A percentile compares a stretch with the other conserved stretches of the same genome.
phyloP scores from a whole-genome alignment of 2,888 invertebrate genomes.

The Cremastinae sp. region DNA sequence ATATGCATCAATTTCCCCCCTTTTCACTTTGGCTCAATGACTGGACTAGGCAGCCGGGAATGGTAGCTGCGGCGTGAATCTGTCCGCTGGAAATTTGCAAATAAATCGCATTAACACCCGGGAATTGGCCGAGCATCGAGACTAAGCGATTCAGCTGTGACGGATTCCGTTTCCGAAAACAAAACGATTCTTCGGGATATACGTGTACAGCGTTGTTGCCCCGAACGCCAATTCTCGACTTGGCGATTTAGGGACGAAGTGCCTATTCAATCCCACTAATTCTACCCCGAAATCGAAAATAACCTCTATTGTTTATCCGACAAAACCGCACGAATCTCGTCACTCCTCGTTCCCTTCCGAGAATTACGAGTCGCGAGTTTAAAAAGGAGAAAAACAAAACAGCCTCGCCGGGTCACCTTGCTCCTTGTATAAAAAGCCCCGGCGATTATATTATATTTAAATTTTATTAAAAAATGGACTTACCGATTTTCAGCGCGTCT shows the following conservation, averaged over 20 bases:
- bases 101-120: conserved; percentile 29
- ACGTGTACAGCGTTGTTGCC: not conserved
- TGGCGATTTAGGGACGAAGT: too few species aligned
- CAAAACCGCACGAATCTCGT: too few species aligned
- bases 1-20: not conserved
- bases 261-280: too few species aligned
- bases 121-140: not conserved
- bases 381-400: not conserved
- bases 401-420: too few species aligned
- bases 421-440: too few species aligned
- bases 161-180: conserved; percentile 31
- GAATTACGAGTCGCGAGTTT: not conserved
- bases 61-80: conserved; percentile 8
- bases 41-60: not conserved
- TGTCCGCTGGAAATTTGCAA: conserved; percentile 21
- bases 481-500: conserved; percentile 26
- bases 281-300: too few species aligned
- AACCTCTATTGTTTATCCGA: too few species aligned
- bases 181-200: not conserved
- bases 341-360: not conserved
- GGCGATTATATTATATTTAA: not conserved
- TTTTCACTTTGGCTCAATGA: conserved; percentile 24
- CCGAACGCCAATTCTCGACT: too few species aligned
- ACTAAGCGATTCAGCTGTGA: not conserved
- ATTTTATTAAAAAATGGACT: conserved; percentile 20